Conservation (phyloP, 2,797 vertebrate species). For the Hapalemur alaotrensis region DNA sequence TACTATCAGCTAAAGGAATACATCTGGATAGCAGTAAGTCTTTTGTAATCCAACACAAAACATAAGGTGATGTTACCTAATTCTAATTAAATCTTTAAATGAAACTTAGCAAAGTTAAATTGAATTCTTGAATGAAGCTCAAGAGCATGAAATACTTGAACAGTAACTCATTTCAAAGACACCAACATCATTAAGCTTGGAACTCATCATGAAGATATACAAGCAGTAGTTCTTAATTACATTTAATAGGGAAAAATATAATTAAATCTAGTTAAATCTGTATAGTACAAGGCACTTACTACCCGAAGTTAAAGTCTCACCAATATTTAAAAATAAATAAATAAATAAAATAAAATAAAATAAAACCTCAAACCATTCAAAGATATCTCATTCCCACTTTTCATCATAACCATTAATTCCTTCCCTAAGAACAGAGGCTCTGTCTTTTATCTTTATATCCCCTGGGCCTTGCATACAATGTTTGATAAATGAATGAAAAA, state of each 20-base stretch:
- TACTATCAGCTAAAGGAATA: neutral
- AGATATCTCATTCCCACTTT: neutral
- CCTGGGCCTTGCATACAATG: neutral
- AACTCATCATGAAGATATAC: neutral
- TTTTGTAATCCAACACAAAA: conserved; percentile 1
- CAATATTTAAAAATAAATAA: neutral
- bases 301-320: neutral
- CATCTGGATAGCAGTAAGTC: neutral
- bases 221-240: neutral
- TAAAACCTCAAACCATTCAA: neutral
- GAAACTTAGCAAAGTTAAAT: neutral
- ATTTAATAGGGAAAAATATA: neutral
- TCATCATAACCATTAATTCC: neutral
- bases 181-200: neutral
- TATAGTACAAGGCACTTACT: neutral
- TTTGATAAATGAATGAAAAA: neutral
- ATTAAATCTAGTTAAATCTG: neutral
- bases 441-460: neutral
- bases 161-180: neutral
- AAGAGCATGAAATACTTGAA: neutral
- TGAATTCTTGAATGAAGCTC: neutral
- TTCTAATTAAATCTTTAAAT: conserved; percentile 22
- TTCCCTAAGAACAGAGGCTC: neutral
- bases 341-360: neutral
- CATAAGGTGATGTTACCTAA: neutral